Percentiles rank a stretch among this genome's conserved stretches.
Conservation (phyloP, 2,888 invertebrate species). For the Iphiclides podalirius region DNA sequence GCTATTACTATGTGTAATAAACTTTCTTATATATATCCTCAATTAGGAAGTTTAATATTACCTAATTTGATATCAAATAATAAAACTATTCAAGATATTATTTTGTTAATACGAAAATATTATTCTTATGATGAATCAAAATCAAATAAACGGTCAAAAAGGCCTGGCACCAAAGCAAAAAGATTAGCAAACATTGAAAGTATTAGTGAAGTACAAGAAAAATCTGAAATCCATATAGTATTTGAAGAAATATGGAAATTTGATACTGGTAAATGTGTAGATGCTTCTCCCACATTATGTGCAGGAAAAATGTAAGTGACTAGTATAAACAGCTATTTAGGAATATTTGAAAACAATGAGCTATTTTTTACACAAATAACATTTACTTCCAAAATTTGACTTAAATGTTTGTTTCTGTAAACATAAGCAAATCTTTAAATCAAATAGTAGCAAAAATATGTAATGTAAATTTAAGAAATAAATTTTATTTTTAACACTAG, state of each 20-base stretch:
- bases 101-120: constrained; percentile 49
- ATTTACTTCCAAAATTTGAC: too few species aligned
- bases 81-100: constrained; percentile 57
- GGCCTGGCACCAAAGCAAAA: constrained; percentile 32
- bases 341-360: too few species aligned
- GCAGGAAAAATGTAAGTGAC: constrained; percentile 63
- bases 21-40: constrained; percentile 63
- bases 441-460: too few species aligned
- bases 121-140: constrained; percentile 36
- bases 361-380: too few species aligned
- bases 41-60: constrained; percentile 73
- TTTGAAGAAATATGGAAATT: constrained; percentile 78
- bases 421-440: too few species aligned
- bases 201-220: constrained; percentile 32
- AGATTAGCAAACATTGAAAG: constrained; percentile 15
- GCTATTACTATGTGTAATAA: constrained; percentile 83
- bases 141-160: constrained; percentile 44
- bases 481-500: too few species aligned
- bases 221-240: constrained; percentile 34
- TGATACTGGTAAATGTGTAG: constrained; percentile 89
- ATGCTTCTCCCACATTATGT: constrained; percentile 85
- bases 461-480: too few species aligned
- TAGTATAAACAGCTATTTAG: neutral
- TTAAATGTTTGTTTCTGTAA: too few species aligned
- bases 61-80: constrained; percentile 74